Evolutionary conservation across 2,888 invertebrate genomes (phyloP).

Genomic region (Eudemis profundana): DNA sequence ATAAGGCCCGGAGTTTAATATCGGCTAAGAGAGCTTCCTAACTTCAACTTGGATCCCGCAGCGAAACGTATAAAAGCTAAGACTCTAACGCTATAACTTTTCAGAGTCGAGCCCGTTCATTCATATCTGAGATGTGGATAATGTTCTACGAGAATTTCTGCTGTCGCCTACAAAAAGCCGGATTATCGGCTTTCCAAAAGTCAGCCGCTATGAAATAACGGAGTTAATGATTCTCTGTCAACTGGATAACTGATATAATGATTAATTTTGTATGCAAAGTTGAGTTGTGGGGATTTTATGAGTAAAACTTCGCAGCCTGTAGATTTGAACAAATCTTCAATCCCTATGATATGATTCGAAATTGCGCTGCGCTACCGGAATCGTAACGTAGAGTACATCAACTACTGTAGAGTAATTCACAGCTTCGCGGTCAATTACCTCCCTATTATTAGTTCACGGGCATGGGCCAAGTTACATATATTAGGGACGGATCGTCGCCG

Average conservation of each 20-base stretch:
- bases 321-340: background rate
- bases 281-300: background rate
- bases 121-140: slow-evolving; percentile 46
- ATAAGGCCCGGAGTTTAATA: slow-evolving; percentile 35
- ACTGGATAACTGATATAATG: slow-evolving; percentile 1
- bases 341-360: background rate
- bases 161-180: slow-evolving; percentile 52
- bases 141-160: slow-evolving; percentile 50
- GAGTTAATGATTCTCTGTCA: slow-evolving; percentile 66
- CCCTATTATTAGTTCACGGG: too few species aligned
- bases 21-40: slow-evolving; percentile 29
- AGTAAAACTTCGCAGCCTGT: background rate
- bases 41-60: slow-evolving; percentile 28
- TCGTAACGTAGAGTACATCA: too few species aligned
- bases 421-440: too few species aligned
- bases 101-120: slow-evolving; percentile 44
- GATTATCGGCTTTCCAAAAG: slow-evolving; percentile 56
- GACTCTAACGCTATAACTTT: slow-evolving; percentile 46
- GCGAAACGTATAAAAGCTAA: slow-evolving; percentile 38
- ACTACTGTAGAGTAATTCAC: too few species aligned
- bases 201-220: slow-evolving; percentile 59
- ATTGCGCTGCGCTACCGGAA: too few species aligned
- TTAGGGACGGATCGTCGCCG: too few species aligned
- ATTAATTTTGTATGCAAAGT: slow-evolving; percentile 9
- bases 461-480: too few species aligned